Conservation (phyloP, 2,797 vertebrate genomes). For the Saxicola maurus region DNA sequence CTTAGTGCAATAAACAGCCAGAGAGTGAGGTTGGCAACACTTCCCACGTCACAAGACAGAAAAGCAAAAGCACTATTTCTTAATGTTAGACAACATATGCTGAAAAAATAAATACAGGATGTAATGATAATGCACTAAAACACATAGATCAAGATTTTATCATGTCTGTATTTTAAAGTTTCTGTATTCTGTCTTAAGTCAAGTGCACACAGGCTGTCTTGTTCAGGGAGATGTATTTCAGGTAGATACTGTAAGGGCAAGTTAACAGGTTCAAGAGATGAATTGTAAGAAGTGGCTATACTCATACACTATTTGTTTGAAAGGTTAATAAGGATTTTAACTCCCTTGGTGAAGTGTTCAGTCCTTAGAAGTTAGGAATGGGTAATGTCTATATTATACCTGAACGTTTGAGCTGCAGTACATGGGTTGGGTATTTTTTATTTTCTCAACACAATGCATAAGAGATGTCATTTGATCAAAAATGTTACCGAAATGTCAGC, state of each 20-base stretch:
- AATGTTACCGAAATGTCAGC: not conserved
- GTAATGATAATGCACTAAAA: conserved; percentile 17
- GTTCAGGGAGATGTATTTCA: not conserved
- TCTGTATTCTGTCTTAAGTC: not conserved
- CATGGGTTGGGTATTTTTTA: not conserved
- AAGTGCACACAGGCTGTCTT: not conserved
- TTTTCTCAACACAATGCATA: not conserved
- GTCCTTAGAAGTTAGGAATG: not conserved
- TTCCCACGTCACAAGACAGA: not conserved
- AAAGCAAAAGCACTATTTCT: not conserved
- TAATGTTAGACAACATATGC: not conserved
- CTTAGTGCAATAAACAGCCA: not conserved
- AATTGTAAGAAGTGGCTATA: not conserved
- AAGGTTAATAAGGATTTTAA: not conserved
- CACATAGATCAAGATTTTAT: not conserved
- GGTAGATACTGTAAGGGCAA: not conserved
- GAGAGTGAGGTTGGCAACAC: not conserved
- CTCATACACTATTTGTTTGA: not conserved
- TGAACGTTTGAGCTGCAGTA: not conserved
- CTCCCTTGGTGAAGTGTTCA: not conserved
- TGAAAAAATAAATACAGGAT: not conserved
- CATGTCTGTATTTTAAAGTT: not conserved
- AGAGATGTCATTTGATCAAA: not conserved
- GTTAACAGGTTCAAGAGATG: not conserved
- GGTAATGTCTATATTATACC: not conserved